Percentiles rank a stretch among this genome's conserved stretches.
phyloP scores from a whole-genome alignment of 2,888 invertebrate genomes.

The Rambutsinella grinnellia region DNA sequence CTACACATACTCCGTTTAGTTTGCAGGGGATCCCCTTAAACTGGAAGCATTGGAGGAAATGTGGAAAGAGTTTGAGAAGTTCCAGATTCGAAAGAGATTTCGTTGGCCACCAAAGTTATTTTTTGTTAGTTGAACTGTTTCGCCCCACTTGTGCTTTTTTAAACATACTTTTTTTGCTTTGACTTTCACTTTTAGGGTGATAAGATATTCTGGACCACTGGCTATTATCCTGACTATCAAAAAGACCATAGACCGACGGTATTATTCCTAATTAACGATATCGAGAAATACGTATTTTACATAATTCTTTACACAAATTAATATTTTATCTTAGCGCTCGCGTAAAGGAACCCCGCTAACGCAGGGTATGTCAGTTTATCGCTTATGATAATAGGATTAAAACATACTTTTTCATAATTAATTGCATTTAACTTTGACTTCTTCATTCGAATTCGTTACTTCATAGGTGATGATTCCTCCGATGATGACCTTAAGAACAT shows the following conservation, averaged over 20 bases:
- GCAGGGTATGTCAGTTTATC: too few species aligned
- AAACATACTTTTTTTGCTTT: not conserved
- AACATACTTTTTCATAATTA: too few species aligned
- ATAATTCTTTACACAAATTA: too few species aligned
- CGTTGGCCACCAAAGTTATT: slow-evolving; percentile 33
- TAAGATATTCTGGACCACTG: slow-evolving; percentile 44
- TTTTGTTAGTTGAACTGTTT: slow-evolving; percentile 2
- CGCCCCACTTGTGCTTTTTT: not conserved
- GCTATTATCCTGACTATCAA: slow-evolving; percentile 37
- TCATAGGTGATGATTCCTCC: slow-evolving; percentile 35
- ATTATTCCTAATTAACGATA: not conserved
- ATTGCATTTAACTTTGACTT: too few species aligned
- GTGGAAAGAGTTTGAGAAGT: slow-evolving; percentile 37
- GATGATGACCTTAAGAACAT: slow-evolving; percentile 37
- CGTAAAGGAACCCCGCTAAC: too few species aligned
- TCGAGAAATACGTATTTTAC: too few species aligned
- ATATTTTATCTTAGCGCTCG: too few species aligned
- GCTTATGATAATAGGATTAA: too few species aligned
- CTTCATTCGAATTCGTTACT: too few species aligned
- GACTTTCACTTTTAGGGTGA: slow-evolving; percentile 2
- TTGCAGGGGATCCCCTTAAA: slow-evolving; percentile 17
- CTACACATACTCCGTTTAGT: too few species aligned
- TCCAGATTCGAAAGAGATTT: slow-evolving; percentile 32
- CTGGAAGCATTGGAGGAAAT: slow-evolving; percentile 30
- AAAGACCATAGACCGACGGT: slow-evolving; percentile 23